Percentiles rank a stretch among this genome's conserved stretches.
These are phyloP conservation scores for Eumerus sabulonum DNA, from an alignment of 2,888 invertebrate genomes.

Conservation along the genomic window DNA sequence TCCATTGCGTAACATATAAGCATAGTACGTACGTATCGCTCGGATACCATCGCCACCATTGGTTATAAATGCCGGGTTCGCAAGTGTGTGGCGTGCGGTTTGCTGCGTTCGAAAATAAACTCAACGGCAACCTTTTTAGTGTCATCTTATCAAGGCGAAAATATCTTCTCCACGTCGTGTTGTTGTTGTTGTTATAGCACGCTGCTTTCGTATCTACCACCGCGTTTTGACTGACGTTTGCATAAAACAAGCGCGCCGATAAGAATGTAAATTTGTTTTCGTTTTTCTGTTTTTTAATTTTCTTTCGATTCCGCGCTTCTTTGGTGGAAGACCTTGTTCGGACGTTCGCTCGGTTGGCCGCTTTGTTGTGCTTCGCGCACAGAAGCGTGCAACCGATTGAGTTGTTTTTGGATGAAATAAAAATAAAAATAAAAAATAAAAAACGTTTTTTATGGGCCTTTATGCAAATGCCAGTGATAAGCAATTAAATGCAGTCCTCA, in stretches of 20 bases:
- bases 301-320: slow-evolving; percentile 1
- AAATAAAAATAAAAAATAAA: too few relatives aligned
- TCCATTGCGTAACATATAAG: neutral
- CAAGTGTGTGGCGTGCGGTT: neutral
- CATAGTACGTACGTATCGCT: too few relatives aligned
- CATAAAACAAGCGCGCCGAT: slow-evolving; percentile 41
- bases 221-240: slow-evolving; percentile 42
- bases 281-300: slow-evolving; percentile 10
- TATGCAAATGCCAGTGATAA: slow-evolving; percentile 52
- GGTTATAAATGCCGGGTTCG: too few relatives aligned
- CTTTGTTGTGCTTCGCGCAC: neutral
- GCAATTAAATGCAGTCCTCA: slow-evolving; percentile 40
- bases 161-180: slow-evolving; percentile 13
- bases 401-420: slow-evolving; percentile 16
- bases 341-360: too few relatives aligned
- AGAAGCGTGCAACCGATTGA: slow-evolving; percentile 24
- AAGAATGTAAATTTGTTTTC: slow-evolving; percentile 45
- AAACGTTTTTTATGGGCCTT: slow-evolving; percentile 38
- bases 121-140: slow-evolving; percentile 28
- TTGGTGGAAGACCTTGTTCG: neutral
- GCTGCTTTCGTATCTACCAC: slow-evolving; percentile 14
- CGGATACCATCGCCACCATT: too few relatives aligned
- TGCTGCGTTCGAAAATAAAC: slow-evolving; percentile 17
- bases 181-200: slow-evolving; percentile 1
- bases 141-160: slow-evolving; percentile 38